Evolutionary conservation across 2,113 vertebrate genomes (phyloP), one percentile per base, ranked within the genome.

Genomic region (Chauna torquata): DNA sequence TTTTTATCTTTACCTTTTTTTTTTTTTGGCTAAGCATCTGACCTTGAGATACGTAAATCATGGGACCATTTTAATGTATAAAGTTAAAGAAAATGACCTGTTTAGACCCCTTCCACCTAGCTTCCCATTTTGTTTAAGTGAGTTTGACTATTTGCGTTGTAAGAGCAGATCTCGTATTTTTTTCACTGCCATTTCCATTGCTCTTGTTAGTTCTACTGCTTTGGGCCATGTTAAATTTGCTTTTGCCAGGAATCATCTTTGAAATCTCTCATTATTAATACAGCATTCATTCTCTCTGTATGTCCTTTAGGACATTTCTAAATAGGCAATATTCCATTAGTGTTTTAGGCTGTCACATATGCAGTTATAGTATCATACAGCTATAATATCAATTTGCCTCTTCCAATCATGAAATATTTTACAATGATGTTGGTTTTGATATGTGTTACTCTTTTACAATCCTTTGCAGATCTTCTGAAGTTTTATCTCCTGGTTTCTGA

Each of bases 211-310:
- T 95, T 92, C 74, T 84, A 8, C 30, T 93, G 90, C 83, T 93
- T 75, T 84, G 83, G 80, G 90, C 65, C 50, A 75, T 70, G 61
- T 88, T 94, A 86, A 92, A 93, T 95, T 91, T 0, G 0, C 44
- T 90, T 92, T 93, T 90, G 27, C 76, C 59, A 54, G 50, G 47
- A 93, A 92, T 91, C 32, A 24, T 83, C 47, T 96, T 92, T 84
- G 83, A 80, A 94, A 89, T 72, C 34, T 87, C 83, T 92, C 74
- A 42, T 92, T 93, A 88, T 84, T 91, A 95, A 58, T 80, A 92
- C 74, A 80, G 40, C 49, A 62, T 87, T 91, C 70, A 42, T 92
- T 92, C 70, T 84, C 36, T 81, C 77, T 34, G 47, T 55, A 45
- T 89, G 25, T 89, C 61, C 66, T 94, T 34, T 42, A 93, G 94